phyloP scores from a whole-genome alignment of 2,888 invertebrate genomes.

The Caenorhabditis wallacei region DNA sequence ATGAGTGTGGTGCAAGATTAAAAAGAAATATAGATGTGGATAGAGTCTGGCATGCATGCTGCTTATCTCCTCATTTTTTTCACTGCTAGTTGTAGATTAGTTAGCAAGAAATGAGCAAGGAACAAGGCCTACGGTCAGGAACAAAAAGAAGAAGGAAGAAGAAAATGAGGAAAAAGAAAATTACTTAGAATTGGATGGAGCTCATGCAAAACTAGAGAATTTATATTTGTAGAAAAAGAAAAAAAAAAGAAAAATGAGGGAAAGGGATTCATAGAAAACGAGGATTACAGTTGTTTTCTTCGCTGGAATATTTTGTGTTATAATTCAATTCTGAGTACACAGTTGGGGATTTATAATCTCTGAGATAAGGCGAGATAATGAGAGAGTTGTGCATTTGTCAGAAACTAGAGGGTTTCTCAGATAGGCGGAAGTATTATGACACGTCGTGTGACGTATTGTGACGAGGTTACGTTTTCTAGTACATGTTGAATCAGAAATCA shows the following conservation, averaged over 20 bases:
- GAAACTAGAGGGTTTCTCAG: not conserved
- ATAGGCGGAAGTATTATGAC: not conserved
- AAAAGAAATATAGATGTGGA: slow-evolving; percentile 17
- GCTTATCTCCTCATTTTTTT: slow-evolving; percentile 36
- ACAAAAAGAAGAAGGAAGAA: not conserved
- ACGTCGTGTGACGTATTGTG: not conserved
- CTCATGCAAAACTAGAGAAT: slow-evolving; percentile 19
- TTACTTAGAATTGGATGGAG: slow-evolving; percentile 25
- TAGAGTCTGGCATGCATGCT: slow-evolving; percentile 3
- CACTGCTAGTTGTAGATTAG: slow-evolving; percentile 27
- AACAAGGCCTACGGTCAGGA: not conserved
- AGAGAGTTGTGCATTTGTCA: no score
- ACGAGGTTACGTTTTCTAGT: not conserved
- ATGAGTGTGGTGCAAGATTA: slow-evolving; percentile 27
- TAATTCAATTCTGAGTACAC: no score
- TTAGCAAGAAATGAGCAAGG: slow-evolving; percentile 22
- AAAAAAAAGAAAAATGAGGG: not conserved
- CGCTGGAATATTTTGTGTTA: no score
- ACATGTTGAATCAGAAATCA: not conserved
- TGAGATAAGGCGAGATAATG: not conserved
- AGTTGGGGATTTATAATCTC: not conserved
- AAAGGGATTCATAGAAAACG: not conserved
- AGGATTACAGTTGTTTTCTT: not conserved
- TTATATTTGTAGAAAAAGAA: not conserved
- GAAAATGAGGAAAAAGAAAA: slow-evolving; percentile 15